These are phyloP conservation scores for Murina feae DNA, from an alignment of 2,113 vertebrate species.

Conservation along the genomic window DNA sequence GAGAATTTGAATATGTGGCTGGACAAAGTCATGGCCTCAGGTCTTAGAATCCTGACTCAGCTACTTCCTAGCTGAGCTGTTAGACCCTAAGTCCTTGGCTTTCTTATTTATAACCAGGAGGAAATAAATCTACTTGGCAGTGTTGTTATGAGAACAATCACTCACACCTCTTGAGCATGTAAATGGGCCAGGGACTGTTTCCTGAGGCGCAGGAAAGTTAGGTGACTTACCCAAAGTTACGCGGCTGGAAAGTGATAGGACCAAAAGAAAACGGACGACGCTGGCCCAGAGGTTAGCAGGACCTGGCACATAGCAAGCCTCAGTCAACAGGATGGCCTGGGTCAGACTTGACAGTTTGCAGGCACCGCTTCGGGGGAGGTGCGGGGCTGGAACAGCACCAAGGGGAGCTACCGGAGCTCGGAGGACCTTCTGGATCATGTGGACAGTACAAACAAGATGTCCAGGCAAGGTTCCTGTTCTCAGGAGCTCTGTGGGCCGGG, in stretches of 20 bases:
- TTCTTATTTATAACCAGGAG: neutral
- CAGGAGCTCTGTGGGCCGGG: neutral
- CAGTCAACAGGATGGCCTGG: neutral
- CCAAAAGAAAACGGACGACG: neutral
- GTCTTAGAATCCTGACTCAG: neutral
- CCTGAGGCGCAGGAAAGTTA: neutral
- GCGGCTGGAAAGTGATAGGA: neutral
- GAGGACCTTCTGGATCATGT: neutral
- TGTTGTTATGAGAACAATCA: neutral
- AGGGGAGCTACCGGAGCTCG: neutral
- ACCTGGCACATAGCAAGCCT: neutral
- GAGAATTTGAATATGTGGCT: neutral
- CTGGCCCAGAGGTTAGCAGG: neutral
- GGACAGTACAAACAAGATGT: neutral
- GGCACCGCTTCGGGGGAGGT: neutral
- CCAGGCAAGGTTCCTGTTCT: neutral
- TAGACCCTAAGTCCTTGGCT: neutral
- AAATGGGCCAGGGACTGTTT: neutral
- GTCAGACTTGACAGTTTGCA: neutral
- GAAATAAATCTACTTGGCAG: neutral
- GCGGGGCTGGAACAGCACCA: too few relatives aligned
- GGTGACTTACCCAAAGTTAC: neutral
- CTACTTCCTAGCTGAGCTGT: neutral
- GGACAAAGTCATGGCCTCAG: neutral
- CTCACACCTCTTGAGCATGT: rapidly evolving